Percentiles rank a stretch among this genome's conserved stretches.
Conservation (phyloP, 2,888 invertebrate genomes). For the Tenthredo mesomela region DNA sequence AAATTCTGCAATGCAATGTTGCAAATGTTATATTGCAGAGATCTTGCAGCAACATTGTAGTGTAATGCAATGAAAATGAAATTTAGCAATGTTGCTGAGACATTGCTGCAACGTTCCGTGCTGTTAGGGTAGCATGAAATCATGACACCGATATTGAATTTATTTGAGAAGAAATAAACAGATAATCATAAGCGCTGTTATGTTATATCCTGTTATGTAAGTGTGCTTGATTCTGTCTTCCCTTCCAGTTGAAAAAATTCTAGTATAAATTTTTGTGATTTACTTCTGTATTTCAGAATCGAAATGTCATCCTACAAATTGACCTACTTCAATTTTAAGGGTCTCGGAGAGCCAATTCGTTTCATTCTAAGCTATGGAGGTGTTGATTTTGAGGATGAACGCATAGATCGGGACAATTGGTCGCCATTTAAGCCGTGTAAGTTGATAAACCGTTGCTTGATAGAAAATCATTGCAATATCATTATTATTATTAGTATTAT, state of each 20-base stretch:
- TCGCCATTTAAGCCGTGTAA: slow-evolving; percentile 70
- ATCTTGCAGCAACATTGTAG: no score
- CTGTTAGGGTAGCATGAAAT: no score
- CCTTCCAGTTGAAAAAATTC: not conserved
- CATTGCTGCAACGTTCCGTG: no score
- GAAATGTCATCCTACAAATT: slow-evolving; percentile 72
- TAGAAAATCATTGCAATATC: not conserved
- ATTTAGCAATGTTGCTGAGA: no score
- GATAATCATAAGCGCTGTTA: no score
- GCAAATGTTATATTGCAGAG: no score
- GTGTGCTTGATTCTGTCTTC: not conserved
- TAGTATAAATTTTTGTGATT: no score
- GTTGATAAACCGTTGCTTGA: slow-evolving; percentile 41
- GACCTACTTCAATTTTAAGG: slow-evolving; percentile 75
- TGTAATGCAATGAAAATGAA: no score
- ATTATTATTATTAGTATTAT: not conserved
- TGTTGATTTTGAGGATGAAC: slow-evolving; percentile 75
- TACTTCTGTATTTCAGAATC: not conserved
- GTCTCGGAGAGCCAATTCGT: slow-evolving; percentile 76
- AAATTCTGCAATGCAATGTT: no score
- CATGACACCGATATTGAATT: no score
- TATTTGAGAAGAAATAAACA: no score
- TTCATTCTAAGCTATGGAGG: slow-evolving; percentile 75
- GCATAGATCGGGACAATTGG: slow-evolving; percentile 71
- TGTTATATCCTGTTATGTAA: not conserved